Conservation (phyloP, 2,888 invertebrate genomes). For the Xestia xanthographa region DNA sequence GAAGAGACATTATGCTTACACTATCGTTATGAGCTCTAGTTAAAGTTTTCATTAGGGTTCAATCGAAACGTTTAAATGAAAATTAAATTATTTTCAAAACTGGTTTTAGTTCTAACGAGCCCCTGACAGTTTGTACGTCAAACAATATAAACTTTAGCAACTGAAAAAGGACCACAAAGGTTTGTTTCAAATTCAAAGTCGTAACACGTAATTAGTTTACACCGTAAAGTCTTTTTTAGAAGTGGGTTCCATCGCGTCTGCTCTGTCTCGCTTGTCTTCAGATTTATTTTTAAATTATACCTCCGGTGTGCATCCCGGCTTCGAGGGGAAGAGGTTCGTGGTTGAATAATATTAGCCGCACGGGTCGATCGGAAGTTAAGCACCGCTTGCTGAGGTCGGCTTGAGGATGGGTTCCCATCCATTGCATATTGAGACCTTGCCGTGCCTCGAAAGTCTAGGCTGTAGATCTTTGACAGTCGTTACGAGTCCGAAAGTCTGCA, state of each 20-base stretch:
- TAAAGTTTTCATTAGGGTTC: constrained; percentile 18
- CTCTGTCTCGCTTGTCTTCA: constrained; percentile 1
- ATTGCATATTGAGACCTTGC: not conserved
- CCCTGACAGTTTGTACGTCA: constrained; percentile 45
- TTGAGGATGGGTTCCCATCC: not conserved
- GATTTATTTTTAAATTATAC: constrained; percentile 11
- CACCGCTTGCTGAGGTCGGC: not conserved
- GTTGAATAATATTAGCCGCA: not conserved
- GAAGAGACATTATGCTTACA: constrained; percentile 17
- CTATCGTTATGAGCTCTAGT: constrained; percentile 13
- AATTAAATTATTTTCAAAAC: constrained; percentile 34
- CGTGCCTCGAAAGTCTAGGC: not conserved
- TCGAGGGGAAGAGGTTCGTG: not conserved
- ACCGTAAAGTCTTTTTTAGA: constrained; percentile 20
- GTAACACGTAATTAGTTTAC: constrained; percentile 57
- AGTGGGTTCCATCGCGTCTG: constrained; percentile 3
- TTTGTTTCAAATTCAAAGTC: constrained; percentile 54
- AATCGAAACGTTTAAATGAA: constrained; percentile 36
- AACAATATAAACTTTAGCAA: constrained; percentile 53
- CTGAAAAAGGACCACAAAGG: constrained; percentile 57
- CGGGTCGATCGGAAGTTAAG: not conserved
- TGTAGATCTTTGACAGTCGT: not conserved
- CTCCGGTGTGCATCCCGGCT: not conserved
- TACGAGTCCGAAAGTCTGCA: not conserved
- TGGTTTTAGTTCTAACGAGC: constrained; percentile 40